These are phyloP conservation scores for Elmis aenea DNA, from an alignment of 2,888 invertebrate species.

Conservation along the genomic window DNA sequence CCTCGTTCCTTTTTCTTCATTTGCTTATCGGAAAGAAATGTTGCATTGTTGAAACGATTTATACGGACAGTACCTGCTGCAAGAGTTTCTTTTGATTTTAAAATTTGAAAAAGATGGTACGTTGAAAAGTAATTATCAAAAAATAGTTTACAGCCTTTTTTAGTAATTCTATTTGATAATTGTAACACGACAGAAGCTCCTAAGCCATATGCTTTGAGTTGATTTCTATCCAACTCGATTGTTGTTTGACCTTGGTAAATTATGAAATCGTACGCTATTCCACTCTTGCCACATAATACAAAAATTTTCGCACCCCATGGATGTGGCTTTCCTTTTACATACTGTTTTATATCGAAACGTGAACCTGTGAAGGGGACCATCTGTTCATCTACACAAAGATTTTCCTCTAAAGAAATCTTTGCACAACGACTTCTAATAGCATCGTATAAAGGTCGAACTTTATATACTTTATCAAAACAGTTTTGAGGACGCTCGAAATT, in stretches of 20 bases:
- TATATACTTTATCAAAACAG: background rate
- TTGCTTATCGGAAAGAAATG: constrained; percentile 20
- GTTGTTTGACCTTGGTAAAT: constrained; percentile 27
- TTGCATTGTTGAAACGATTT: constrained; percentile 19
- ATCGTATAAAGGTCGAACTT: constrained; percentile 1
- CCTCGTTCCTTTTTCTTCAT: constrained; percentile 20
- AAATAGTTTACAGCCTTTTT: no score
- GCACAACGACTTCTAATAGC: constrained; percentile 1
- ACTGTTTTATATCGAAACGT: no score
- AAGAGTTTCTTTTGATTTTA: constrained; percentile 10
- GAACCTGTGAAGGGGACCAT: background rate
- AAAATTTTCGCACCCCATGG: constrained; percentile 31
- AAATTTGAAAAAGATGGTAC: constrained; percentile 23
- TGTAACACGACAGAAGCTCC: constrained; percentile 21
- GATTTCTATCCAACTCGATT: constrained; percentile 10
- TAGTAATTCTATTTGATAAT: constrained; percentile 8
- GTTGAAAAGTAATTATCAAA: constrained; percentile 28
- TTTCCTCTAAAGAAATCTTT: constrained; percentile 1
- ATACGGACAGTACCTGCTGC: constrained; percentile 17
- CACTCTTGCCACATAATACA: constrained; percentile 27
- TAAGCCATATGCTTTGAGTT: constrained; percentile 17
- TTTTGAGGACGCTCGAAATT: constrained; percentile 1
- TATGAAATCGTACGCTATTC: constrained; percentile 29
- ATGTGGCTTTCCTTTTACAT: no score
- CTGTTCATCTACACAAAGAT: no score